phyloP scores from a whole-genome alignment of 2,888 invertebrate species.

The Lithodes maja region DNA sequence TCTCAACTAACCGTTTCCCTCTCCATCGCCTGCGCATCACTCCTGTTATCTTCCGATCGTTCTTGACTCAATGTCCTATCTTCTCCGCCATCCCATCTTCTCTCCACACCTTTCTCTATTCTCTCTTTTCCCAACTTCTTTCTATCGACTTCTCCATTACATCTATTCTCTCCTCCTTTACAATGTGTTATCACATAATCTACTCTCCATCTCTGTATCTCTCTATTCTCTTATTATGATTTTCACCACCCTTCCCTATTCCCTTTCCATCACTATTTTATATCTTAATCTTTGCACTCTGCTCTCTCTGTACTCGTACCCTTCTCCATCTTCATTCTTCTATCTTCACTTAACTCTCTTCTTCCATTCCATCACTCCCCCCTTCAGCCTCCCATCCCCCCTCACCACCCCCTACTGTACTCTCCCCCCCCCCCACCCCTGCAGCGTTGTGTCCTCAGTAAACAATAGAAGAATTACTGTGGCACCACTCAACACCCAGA shows the following conservation, averaged over 20 bases:
- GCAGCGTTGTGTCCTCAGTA: background rate
- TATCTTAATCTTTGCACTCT: no score
- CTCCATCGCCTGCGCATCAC: no score
- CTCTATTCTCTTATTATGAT: background rate
- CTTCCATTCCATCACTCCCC: background rate
- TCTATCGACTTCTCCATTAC: no score
- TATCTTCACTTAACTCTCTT: background rate
- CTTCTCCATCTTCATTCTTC: no score
- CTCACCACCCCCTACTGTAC: background rate
- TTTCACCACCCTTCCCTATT: background rate
- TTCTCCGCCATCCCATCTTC: no score
- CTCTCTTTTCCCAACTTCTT: no score
- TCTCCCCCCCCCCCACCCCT: background rate
- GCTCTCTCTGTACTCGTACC: no score
- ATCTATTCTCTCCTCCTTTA: no score
- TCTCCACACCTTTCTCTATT: no score
- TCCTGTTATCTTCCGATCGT: no score
- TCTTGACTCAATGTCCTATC: no score
- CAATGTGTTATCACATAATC: background rate
- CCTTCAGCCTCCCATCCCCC: background rate
- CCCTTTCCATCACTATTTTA: background rate
- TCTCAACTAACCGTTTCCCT: no score
- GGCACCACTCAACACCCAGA: background rate
- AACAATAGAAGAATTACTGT: background rate
- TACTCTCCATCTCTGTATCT: slow-evolving; percentile 5